Base-by-base conservation (phyloP, 2,113 vertebrate genomes). In the Hypomesus transpacificus region DNA sequence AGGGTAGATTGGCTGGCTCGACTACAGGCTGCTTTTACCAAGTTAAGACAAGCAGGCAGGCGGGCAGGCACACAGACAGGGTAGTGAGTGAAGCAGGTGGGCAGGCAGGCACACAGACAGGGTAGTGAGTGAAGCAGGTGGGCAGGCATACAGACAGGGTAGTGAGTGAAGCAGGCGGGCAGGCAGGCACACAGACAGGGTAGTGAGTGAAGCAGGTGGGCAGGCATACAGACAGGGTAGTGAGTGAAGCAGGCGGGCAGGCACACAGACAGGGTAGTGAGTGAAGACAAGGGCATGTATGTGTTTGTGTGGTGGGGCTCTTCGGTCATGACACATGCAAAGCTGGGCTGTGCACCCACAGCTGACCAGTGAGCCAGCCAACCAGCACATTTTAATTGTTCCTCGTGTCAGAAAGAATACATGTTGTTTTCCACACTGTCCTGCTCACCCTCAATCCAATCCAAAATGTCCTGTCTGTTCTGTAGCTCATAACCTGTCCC, bases 141-240 rank as follows among this genome's bases (percentile, higher is more conserved):
- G 69, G 71, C 70, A 84, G 82, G 76, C 80, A 82, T 87, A 88
- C 76, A 18, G 75, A 69, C 71, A 75, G 71, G 82, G 80, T 77
- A 75, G 63, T 71, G 75, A 75, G 71, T 73, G 6, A 58, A 16
- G 8, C n/a, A 58, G 57, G n/a, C 57, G 9, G 57, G 9, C 7
- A 20, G 21, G 18, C 21, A 20, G 18, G 18, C 18, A 34, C 4
- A 34, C 31, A 34, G 6, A 34, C 31, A 34, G 31, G 24, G 24
- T 56, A 56, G 53, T 56, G 53, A 56, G 53, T 56, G 53, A 56
- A 1, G 16, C 53, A 18, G 53, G 17, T 1, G 53, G n/a, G 53
- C n/a, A n/a, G 17, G 16, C 53, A 24, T 2, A 24, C 24, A 24
- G 24, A 24, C 24, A 24, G 24, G 24, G 24, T 24, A 24, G 24